Evolutionary conservation across 2,113 vertebrate species (phyloP).

Genomic region (Pitta sordida): DNA sequence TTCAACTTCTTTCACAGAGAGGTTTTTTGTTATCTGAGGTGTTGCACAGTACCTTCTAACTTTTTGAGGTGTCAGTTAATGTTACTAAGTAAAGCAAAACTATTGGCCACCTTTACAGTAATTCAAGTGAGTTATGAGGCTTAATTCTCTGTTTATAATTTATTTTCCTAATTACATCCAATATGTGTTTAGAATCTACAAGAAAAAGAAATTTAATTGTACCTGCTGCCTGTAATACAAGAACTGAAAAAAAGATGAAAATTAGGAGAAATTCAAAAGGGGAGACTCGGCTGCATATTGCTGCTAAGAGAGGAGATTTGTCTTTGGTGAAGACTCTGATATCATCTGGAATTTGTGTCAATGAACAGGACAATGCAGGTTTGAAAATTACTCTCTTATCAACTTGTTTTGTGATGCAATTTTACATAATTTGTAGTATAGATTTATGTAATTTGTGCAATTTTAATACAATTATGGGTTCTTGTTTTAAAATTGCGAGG

Average conservation of each 20-base stretch:
- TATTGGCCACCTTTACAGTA: background rate
- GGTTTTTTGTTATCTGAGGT: background rate
- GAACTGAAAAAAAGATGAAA: slow-evolving; percentile 37
- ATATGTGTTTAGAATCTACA: slow-evolving; percentile 16
- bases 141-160: background rate
- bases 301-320: slow-evolving; percentile 75
- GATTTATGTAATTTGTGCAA: background rate
- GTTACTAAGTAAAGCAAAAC: background rate
- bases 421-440: background rate
- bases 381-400: background rate
- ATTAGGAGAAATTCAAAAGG: slow-evolving; percentile 68
- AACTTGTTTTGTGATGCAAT: background rate
- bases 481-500: background rate
- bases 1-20: background rate
- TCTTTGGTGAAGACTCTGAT: slow-evolving; percentile 73
- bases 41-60: background rate
- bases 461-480: background rate
- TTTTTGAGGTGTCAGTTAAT: background rate
- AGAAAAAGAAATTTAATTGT: background rate
- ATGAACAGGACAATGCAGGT: slow-evolving; percentile 84
- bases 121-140: background rate
- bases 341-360: slow-evolving; percentile 76
- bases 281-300: slow-evolving; percentile 78
- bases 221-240: background rate
- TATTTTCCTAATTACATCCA: background rate